phyloP scores from a whole-genome alignment of 2,888 invertebrate species.

The Podabrus alpinus region DNA sequence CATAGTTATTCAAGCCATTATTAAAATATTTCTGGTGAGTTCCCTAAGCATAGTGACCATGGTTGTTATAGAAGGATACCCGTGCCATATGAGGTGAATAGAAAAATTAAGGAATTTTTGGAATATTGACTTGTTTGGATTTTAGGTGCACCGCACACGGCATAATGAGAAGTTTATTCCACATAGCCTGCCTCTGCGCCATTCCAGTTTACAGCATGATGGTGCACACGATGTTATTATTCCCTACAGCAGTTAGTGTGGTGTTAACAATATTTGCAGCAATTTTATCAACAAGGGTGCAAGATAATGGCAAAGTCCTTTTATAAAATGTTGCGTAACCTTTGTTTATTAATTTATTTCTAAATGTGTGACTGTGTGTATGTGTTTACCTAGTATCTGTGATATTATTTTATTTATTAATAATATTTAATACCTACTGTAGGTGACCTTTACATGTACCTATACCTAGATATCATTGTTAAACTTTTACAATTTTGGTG shows the following conservation, averaged over 20 bases:
- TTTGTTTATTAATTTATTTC: constrained; percentile 1
- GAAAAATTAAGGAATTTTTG: background rate
- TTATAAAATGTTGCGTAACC: constrained; percentile 41
- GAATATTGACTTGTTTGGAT: constrained; percentile 17
- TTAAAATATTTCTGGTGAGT: constrained; percentile 57
- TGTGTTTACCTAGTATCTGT: constrained; percentile 34
- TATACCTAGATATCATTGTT: background rate
- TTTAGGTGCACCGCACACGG: constrained; percentile 64
- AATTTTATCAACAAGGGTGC: constrained; percentile 50
- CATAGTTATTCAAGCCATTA: constrained; percentile 51
- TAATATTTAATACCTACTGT: background rate
- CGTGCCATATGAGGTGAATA: constrained; percentile 62
- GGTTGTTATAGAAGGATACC: constrained; percentile 61
- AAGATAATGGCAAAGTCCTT: constrained; percentile 54
- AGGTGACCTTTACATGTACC: background rate
- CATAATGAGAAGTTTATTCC: constrained; percentile 59
- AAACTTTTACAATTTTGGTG: background rate
- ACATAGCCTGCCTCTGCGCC: constrained; percentile 58
- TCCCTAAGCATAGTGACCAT: constrained; percentile 59
- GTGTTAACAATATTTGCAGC: constrained; percentile 48
- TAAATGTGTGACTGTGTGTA: background rate
- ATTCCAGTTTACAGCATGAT: constrained; percentile 54
- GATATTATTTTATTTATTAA: constrained; percentile 37
- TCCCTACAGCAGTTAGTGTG: constrained; percentile 51
- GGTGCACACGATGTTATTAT: constrained; percentile 49